These are phyloP conservation scores for Actinia tenebrosa DNA, from an alignment of 64 coral and sea anemone species.

Conservation along the genomic window DNA sequence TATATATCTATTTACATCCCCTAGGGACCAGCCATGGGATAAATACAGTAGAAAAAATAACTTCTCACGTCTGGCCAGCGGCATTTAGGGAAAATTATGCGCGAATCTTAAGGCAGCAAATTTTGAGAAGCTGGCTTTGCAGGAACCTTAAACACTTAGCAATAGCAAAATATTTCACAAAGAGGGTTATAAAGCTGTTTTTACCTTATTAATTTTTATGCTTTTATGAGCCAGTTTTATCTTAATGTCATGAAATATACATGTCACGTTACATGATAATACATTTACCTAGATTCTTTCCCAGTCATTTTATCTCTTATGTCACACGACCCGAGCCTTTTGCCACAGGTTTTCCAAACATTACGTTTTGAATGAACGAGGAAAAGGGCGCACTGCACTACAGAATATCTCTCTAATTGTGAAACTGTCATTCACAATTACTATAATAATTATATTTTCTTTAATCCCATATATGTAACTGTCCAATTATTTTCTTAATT, in stretches of 20 bases:
- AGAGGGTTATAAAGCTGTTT: too few relatives aligned
- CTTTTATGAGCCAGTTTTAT: too few relatives aligned
- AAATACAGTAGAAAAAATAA: slow-evolving; percentile 11
- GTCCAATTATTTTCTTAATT: too few relatives aligned
- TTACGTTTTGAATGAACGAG: neutral
- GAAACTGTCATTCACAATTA: too few relatives aligned
- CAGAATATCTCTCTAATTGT: neutral
- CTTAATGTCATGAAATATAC: neutral
- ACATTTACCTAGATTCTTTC: neutral
- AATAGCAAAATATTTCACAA: neutral
- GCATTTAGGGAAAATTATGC: neutral
- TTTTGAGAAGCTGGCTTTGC: neutral
- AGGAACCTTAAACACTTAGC: neutral
- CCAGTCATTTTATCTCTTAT: neutral
- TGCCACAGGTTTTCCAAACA: neutral
- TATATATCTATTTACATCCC: neutral
- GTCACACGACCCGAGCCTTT: neutral
- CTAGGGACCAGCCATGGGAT: neutral
- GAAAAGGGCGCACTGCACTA: neutral
- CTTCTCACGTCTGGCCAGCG: slow-evolving; percentile 1
- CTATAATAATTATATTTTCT: too few relatives aligned
- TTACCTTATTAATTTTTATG: too few relatives aligned
- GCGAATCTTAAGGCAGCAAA: neutral
- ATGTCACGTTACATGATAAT: neutral
- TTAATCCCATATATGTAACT: too few relatives aligned